Evolutionary conservation across 1,140 invertebrate species (phyloP).

Genomic region (Pissodes strobi): DNA sequence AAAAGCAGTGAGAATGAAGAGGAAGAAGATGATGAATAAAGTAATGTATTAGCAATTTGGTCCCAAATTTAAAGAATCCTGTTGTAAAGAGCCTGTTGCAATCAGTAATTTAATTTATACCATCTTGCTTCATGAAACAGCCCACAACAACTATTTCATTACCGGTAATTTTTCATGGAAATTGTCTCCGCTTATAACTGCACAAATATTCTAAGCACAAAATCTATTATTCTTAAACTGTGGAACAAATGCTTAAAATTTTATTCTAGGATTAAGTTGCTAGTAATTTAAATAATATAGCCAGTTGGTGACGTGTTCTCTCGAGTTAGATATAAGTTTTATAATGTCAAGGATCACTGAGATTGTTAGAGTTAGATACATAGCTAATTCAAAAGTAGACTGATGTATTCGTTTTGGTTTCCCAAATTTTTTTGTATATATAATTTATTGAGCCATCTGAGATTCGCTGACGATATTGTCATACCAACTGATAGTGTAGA

Average conservation of each 20-base stretch:
- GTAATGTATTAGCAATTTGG: not conserved
- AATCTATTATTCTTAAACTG: not conserved
- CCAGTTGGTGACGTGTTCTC: not conserved
- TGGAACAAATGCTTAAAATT: not conserved
- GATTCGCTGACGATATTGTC: no score
- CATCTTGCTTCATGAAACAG: not conserved
- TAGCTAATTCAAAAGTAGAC: constrained; percentile 11
- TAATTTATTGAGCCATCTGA: no score
- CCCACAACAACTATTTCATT: not conserved
- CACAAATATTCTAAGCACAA: not conserved
- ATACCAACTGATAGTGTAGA: no score
- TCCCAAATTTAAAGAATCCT: not conserved
- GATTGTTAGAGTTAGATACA: not conserved
- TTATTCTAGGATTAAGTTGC: no score
- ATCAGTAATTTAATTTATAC: not conserved
- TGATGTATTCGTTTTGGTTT: not conserved
- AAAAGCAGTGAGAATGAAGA: constrained; percentile 37
- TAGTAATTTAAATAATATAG: no score
- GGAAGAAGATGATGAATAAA: constrained; percentile 35
- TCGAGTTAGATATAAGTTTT: not conserved
- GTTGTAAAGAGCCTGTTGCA: not conserved
- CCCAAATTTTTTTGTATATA: constrained; percentile 13
- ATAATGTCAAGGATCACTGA: not conserved
- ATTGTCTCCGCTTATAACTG: not conserved
- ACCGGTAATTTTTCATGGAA: not conserved